Conservation (phyloP, 2,113 vertebrate species). For the Gulo gulo region DNA sequence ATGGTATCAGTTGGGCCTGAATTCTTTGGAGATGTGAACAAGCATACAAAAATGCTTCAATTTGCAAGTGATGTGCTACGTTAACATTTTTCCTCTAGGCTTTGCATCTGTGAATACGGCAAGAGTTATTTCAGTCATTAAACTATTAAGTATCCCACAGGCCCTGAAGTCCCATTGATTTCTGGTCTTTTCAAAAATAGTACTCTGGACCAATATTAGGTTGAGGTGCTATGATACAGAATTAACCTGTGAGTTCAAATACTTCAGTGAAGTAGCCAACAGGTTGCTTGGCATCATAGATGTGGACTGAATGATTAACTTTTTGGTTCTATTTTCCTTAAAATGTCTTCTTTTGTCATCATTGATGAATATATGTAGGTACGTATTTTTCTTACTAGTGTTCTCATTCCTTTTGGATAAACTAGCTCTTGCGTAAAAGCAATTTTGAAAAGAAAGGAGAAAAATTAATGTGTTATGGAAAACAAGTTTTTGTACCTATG, state of each 20-base stretch:
- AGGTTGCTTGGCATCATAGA: neutral
- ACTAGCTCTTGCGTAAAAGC: neutral
- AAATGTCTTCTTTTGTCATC: constrained; percentile 13
- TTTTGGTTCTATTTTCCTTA: constrained; percentile 6
- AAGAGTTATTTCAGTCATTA: neutral
- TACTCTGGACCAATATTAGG: neutral
- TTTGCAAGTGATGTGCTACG: neutral
- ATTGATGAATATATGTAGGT: neutral
- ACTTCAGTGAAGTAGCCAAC: neutral
- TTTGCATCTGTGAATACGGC: constrained; percentile 8
- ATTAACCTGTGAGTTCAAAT: neutral
- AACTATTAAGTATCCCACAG: neutral
- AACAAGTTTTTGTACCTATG: neutral
- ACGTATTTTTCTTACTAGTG: neutral
- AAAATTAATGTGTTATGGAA: neutral
- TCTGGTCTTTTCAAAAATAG: neutral
- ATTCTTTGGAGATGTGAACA: neutral
- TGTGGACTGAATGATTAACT: neutral
- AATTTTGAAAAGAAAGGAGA: constrained; percentile 22
- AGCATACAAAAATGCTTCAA: neutral
- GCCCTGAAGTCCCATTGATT: neutral
- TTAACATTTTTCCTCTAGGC: neutral
- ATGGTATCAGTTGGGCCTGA: neutral
- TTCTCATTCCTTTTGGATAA: constrained; percentile 17
- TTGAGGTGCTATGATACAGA: neutral